Percentiles rank a stretch among this genome's conserved stretches.
Conservation (phyloP, 2,113 vertebrate species). For the Dasyprocta punctata region DNA sequence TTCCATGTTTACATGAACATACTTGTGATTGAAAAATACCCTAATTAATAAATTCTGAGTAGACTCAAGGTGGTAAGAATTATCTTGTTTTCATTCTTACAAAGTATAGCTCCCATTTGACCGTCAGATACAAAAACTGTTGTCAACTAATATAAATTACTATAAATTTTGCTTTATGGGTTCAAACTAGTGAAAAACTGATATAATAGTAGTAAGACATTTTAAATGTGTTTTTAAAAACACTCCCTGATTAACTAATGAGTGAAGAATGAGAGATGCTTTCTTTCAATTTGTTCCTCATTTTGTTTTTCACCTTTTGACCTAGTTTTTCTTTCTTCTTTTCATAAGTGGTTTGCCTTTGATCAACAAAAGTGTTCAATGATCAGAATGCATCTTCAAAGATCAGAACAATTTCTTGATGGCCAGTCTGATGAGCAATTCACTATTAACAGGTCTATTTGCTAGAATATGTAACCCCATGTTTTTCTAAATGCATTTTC, state of each 20-base stretch:
- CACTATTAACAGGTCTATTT: constrained; percentile 80
- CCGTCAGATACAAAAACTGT: constrained; percentile 35
- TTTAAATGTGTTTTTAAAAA: neutral
- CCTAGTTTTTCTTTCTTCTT: constrained; percentile 72
- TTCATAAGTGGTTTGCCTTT: constrained; percentile 68
- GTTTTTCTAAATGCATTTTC: constrained; percentile 40
- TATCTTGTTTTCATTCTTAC: neutral
- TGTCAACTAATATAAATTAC: neutral
- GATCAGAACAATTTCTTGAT: constrained; percentile 83
- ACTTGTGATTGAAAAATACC: neutral
- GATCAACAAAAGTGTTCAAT: constrained; percentile 68
- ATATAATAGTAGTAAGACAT: neutral
- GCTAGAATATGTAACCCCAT: constrained; percentile 12
- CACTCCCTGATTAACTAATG: constrained; percentile 29
- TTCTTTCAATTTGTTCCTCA: constrained; percentile 50
- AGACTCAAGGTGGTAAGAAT: neutral
- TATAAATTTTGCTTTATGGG: neutral
- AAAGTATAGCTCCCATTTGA: neutral
- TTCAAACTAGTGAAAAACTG: neutral
- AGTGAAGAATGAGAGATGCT: constrained; percentile 8
- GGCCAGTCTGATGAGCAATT: constrained; percentile 82
- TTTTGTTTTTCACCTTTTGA: constrained; percentile 66
- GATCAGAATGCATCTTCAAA: constrained; percentile 80
- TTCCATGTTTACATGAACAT: neutral
- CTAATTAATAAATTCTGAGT: neutral